A percentile compares a stretch with the other conserved stretches of the same genome.
phyloP scores from a whole-genome alignment of 2,888 invertebrate species.

The Polia nebulosa region DNA sequence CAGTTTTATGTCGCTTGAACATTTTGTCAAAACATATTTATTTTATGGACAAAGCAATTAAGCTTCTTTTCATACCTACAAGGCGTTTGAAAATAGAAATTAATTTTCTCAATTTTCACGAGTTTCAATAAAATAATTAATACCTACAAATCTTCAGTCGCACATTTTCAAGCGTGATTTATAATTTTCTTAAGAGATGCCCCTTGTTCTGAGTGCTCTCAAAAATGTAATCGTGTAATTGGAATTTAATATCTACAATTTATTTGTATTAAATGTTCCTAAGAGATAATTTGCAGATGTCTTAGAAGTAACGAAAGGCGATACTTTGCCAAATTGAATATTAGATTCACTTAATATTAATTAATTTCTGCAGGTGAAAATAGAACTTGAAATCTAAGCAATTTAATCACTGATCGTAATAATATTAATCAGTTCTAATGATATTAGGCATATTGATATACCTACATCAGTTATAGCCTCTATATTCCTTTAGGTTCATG shows the following conservation, averaged over 20 bases:
- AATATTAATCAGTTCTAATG: conserved; percentile 16
- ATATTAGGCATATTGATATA: not conserved
- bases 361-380: conserved; percentile 25
- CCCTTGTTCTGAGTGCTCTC: conserved; percentile 45
- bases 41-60: not conserved
- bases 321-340: conserved; percentile 39
- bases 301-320: conserved; percentile 42
- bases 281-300: conserved; percentile 46
- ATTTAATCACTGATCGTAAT: not conserved
- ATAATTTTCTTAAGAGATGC: conserved; percentile 33
- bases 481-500: not conserved
- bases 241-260: conserved; percentile 56
- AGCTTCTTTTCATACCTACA: not conserved
- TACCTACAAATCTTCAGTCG: conserved; percentile 3
- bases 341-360: conserved; percentile 32
- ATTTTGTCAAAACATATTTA: not conserved
- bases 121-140: conserved; percentile 6
- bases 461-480: not conserved
- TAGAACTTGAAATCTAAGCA: conserved; percentile 20
- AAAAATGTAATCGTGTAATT: conserved; percentile 53
- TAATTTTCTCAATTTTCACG: conserved; percentile 13
- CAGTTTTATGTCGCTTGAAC: conserved; percentile 16
- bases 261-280: conserved; percentile 27
- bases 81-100: conserved; percentile 9
- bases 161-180: conserved; percentile 27